A percentile compares a stretch with the other conserved stretches of the same genome.
These are phyloP conservation scores for Oedothorax gibbosus DNA, from an alignment of 1,140 invertebrate genomes.

Conservation along the genomic window DNA sequence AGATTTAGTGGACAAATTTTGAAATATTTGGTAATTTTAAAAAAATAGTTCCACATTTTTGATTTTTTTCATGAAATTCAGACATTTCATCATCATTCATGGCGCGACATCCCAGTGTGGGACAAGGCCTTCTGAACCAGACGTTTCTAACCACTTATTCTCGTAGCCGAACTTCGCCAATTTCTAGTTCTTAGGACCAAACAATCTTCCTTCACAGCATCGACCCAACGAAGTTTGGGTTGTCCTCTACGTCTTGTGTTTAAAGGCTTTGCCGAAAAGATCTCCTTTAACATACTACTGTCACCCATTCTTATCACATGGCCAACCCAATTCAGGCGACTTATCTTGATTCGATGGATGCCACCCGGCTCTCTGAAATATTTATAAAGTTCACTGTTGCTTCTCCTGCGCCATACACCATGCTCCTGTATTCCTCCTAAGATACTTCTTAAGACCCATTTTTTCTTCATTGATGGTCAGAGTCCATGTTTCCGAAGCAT, in stretches of 20 bases:
- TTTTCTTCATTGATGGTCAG: conserved; percentile 2
- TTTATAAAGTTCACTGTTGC: not conserved
- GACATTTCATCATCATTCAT: conserved; percentile 3
- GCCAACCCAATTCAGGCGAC: not conserved
- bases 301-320: no score
- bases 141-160: not conserved
- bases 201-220: not conserved
- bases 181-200: not conserved
- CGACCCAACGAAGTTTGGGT: not conserved
- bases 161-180: no score
- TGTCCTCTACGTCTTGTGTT: not conserved
- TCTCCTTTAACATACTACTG: no score
- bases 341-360: no score
- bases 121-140: conserved; percentile 23
- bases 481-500: not conserved
- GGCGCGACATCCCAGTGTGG: not conserved
- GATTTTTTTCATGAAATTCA: no score
- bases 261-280: no score
- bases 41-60: no score
- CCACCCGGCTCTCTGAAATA: no score
- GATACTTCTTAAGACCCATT: not conserved
- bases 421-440: conserved; percentile 5
- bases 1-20: no score
- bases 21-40: no score
- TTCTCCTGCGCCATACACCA: conserved; percentile 13